phyloP scores from a whole-genome alignment of 2,888 invertebrate genomes.

The Euclidia mi region DNA sequence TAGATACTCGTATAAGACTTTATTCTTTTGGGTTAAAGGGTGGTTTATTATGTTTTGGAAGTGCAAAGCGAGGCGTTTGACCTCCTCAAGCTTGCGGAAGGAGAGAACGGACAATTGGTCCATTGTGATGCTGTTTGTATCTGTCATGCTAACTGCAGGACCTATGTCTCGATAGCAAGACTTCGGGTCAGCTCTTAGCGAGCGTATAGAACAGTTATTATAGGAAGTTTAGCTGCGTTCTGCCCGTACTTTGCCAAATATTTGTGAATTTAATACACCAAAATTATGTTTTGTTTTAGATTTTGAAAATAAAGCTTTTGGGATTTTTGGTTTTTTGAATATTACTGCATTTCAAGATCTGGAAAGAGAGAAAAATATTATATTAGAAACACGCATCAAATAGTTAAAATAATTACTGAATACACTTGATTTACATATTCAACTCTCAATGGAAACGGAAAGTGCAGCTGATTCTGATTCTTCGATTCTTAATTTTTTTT shows the following conservation, averaged over 20 bases:
- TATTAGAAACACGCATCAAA: not conserved
- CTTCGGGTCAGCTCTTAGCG: conserved; percentile 44
- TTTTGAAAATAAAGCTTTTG: conserved; percentile 68
- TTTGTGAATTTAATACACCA: conserved; percentile 32
- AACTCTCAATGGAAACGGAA: too few species aligned
- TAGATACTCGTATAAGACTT: conserved; percentile 71
- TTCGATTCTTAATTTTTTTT: too few species aligned
- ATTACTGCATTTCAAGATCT: conserved; percentile 89
- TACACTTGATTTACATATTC: too few species aligned
- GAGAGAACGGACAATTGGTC: conserved; percentile 78
- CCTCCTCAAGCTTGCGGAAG: conserved; percentile 80
- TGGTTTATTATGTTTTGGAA: conserved; percentile 77
- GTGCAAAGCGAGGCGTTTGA: conserved; percentile 79
- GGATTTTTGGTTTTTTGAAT: conserved; percentile 61
- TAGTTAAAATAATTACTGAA: too few species aligned
- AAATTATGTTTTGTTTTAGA: conserved; percentile 60
- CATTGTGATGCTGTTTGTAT: conserved; percentile 62
- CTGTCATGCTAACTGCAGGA: conserved; percentile 62
- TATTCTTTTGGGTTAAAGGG: conserved; percentile 72
- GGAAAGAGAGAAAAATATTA: conserved; percentile 60
- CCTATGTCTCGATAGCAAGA: conserved; percentile 52
- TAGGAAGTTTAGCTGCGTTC: conserved; percentile 37
- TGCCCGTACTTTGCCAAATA: conserved; percentile 56
- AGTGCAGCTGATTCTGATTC: too few species aligned
- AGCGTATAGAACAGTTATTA: conserved; percentile 49